phyloP scores from a whole-genome alignment of 2,797 vertebrate species.

The Dipus sagitta region DNA sequence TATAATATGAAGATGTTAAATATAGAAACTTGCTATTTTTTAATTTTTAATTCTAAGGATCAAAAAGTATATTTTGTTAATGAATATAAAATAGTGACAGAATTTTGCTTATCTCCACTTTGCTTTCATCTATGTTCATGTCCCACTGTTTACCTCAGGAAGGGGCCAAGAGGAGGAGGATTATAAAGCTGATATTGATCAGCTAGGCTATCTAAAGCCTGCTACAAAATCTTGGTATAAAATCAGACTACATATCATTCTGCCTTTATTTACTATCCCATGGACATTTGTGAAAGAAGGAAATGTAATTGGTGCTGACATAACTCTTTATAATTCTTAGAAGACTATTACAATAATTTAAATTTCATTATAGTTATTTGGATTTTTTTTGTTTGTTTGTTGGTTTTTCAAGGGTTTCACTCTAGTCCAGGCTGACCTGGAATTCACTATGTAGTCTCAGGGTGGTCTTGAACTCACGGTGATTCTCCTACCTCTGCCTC shows the following conservation, averaged over 20 bases:
- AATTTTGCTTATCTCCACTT: background rate
- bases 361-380: background rate
- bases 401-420: too few species aligned
- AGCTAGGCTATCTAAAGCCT: background rate
- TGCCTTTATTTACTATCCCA: background rate
- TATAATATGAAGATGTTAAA: conserved; percentile 52
- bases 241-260: background rate
- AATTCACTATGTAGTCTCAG: too few species aligned
- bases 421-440: too few species aligned
- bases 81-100: background rate
- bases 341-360: background rate
- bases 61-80: background rate
- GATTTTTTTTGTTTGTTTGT: too few species aligned
- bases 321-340: background rate
- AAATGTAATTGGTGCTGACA: background rate
- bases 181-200: background rate
- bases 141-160: background rate
- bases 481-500: too few species aligned
- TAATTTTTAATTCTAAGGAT: background rate
- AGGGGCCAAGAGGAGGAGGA: background rate
- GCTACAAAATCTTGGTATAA: background rate
- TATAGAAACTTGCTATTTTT: background rate
- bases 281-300: background rate
- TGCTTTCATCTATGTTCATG: background rate
- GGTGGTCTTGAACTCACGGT: too few species aligned